Evolutionary conservation across 23 tunicate species (phyloP).

Genomic region (Styela clava): DNA sequence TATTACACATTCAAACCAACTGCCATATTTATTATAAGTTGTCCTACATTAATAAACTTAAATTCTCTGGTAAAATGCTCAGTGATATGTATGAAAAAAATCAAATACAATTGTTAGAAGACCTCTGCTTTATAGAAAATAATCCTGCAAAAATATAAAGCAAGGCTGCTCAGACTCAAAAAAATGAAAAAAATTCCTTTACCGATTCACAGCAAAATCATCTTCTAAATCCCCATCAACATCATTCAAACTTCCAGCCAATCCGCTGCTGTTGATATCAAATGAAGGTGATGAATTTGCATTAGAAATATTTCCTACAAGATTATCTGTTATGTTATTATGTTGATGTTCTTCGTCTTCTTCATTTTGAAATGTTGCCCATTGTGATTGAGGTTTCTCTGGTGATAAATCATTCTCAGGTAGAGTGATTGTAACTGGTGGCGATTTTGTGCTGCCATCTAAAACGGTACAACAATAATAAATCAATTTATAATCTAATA

Average conservation of each 20-base stretch:
- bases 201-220: constrained; percentile 30
- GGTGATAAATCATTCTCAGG: constrained; percentile 70
- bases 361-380: constrained; percentile 71
- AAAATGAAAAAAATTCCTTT: constrained; percentile 2
- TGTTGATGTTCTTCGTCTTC: constrained; percentile 39
- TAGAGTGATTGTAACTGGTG: not conserved
- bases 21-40: no score
- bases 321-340: not conserved
- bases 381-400: constrained; percentile 60
- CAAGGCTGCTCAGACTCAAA: no score
- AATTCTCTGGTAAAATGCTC: no score
- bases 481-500: no score
- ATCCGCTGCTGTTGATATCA: constrained; percentile 52
- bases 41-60: no score
- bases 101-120: no score
- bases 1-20: no score
- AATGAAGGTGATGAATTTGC: constrained; percentile 37
- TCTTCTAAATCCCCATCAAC: constrained; percentile 50
- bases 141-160: no score
- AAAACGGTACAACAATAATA: no score
- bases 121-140: no score
- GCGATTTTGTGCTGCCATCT: not conserved
- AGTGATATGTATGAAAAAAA: no score
- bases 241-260: constrained; percentile 36
- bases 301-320: not conserved